phyloP scores from a whole-genome alignment of 30 jellyfish, hydroid and myxozoan genomes.

The Aurelia aurita region DNA sequence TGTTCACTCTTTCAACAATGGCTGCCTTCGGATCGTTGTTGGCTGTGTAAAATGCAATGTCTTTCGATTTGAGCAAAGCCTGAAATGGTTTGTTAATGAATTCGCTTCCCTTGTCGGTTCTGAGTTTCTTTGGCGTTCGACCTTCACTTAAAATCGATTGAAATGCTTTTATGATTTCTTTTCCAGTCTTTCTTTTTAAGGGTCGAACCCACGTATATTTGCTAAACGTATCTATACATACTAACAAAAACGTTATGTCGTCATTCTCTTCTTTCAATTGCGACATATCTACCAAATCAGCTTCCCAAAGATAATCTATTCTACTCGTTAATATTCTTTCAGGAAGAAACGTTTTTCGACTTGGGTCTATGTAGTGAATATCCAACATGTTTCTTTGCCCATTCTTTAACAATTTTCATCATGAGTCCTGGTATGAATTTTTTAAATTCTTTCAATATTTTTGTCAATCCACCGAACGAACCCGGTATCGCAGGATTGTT shows the following conservation, averaged over 20 bases:
- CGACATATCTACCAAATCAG: conserved; percentile 44
- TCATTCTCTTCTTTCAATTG: conserved; percentile 25
- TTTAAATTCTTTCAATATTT: conserved; percentile 50
- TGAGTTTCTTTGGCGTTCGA: conserved; percentile 24
- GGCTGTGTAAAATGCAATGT: conserved; percentile 28
- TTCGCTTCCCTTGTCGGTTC: conserved; percentile 53
- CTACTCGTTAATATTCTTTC: conserved; percentile 42
- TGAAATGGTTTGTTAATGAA: conserved; percentile 18
- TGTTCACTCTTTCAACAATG: conserved; percentile 51
- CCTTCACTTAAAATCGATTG: conserved; percentile 13
- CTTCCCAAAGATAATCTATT: conserved; percentile 54
- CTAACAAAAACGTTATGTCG: conserved; percentile 26
- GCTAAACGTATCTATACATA: conserved; percentile 53
- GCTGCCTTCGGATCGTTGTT: conserved; percentile 38
- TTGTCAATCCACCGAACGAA: conserved; percentile 31
- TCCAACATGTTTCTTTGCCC: conserved; percentile 36
- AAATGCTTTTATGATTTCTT: conserved; percentile 13
- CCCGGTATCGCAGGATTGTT: conserved; percentile 35
- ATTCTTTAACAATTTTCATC: conserved; percentile 4
- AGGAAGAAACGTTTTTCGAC: conserved; percentile 29
- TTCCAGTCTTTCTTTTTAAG: conserved; percentile 29
- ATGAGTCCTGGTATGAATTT: conserved; percentile 25
- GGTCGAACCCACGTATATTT: conserved; percentile 68
- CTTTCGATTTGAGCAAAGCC: neutral
- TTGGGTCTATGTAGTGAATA: conserved; percentile 58